Base-by-base conservation (phyloP, 1,140 invertebrate genomes). In the Berghia stephanieae region DNA sequence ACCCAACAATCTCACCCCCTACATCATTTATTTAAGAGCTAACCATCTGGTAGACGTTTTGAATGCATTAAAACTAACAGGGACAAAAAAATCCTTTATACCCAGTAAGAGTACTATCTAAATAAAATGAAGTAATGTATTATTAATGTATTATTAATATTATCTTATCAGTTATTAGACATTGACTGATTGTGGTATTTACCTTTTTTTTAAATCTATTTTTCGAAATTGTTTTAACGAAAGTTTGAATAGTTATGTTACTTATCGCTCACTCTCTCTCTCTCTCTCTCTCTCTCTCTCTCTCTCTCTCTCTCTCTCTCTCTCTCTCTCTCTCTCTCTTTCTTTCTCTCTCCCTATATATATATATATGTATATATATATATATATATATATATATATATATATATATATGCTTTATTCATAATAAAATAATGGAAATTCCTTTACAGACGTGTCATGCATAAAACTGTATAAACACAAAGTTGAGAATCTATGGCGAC, bases 261-360 rank as follows among this genome's bases (percentile, higher is more conserved):
- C n/a, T 38, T 66, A 18, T 27, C 60, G 34, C 24, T 0, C 57
- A 10, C 57, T 21, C 57, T 1, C 57, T 21, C 57, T 21, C 2
- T 21, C 8, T 21, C 8, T 21, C 5, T 21, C 55, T 21, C 57
- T 21, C 57, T 71, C 52, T 36, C 44, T 40, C 21, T 27, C 57
- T 21, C 21, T 21, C 57, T 10, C 57, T 6, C 21, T 60, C 55
- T 6, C 55, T 6, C 55, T 6, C 21, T 60, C 24, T 66, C n/a
- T 66, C 60, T 66, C n/a, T 66, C 8, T 36, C n/a, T 66, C 60
- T n/a, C 5, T 66, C 60, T 66, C n/a, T 66, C 60, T 27, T 31
- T 66, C 60, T 66, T 31, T 66, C 60, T 6, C 2, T 66, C 24
- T 66, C 2, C 40, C 60, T 66, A 49, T 49, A 49, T 13, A 13